A percentile compares a stretch with the other conserved stretches of the same genome.
Evolutionary conservation across 2,797 vertebrate genomes (phyloP).

Genomic region (Cottoperca gobio): DNA sequence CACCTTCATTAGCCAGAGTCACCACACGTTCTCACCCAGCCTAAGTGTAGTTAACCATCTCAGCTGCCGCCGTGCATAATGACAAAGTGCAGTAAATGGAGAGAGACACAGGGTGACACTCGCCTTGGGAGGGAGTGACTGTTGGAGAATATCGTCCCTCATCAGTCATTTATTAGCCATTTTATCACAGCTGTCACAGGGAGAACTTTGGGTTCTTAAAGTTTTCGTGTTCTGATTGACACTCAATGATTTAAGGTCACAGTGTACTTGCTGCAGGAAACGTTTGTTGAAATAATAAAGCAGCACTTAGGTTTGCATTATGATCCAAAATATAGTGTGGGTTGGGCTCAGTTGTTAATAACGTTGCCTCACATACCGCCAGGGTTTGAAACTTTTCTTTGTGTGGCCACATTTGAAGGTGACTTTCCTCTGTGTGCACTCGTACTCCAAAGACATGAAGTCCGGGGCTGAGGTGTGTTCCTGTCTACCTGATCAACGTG

Average conservation of each 20-base stretch:
- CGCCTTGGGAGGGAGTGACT: conserved; percentile 34
- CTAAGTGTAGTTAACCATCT: conserved; percentile 67
- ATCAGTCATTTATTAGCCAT: conserved; percentile 55
- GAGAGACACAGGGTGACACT: conserved; percentile 47
- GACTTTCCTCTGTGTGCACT: not conserved
- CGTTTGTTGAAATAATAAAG: conserved; percentile 16
- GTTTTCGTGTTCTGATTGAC: conserved; percentile 25
- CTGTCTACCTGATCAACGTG: not conserved
- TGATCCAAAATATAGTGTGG: not conserved
- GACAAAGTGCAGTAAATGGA: conserved; percentile 61
- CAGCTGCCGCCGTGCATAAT: conserved; percentile 62
- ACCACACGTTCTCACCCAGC: conserved; percentile 60
- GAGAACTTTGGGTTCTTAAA: conserved; percentile 15
- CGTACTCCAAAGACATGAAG: not conserved
- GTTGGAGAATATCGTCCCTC: conserved; percentile 26
- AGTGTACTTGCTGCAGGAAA: conserved; percentile 3
- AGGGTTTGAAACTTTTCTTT: not conserved
- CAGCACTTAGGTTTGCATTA: conserved; percentile 8
- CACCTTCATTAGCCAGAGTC: conserved; percentile 79
- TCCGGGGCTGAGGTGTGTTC: not conserved
- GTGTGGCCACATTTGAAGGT: not conserved
- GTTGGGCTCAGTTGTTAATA: not conserved
- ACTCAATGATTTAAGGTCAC: conserved; percentile 21
- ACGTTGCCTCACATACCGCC: not conserved
- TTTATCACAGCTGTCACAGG: conserved; percentile 36